Evolutionary conservation across 2,797 vertebrate species (phyloP), one percentile per base, ranked within the genome.

Genomic region (Florisuga fusca): DNA sequence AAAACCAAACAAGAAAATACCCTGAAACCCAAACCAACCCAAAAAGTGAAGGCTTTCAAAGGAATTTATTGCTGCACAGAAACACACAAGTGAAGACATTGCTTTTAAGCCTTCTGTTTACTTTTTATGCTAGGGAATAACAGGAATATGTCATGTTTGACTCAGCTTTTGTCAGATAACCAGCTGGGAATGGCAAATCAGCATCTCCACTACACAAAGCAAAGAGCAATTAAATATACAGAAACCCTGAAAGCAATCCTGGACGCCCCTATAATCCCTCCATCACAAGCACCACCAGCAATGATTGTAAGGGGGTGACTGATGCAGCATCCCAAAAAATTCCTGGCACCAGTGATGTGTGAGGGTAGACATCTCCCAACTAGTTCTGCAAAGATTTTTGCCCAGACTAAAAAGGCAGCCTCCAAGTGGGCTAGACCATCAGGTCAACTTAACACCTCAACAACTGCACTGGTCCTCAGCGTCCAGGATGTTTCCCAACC

Each of bases 401-500:
- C 11, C 36, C 55, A 51, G 43, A 8, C 43, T 29, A 5, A 31
- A 75, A 33, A 31, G 10, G 19, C 27, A 86, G 16, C 29, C 26
- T 36, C 15, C 31, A 46, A 23, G 10, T 2, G 2, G 3, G 41
- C 36, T 51, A 23, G 4, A 12, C 25, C 11, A 20, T 15, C 15
- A 20, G 12, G 33, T 5, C 4, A 1, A 46, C 25, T 23, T 16
- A 79, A 43, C 29, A 68, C 9, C 38, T 21, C 1, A 0, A 19
- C 12, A 48, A n/a, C 46, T 12, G 20, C 14, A 29, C n/a, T 0
- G 0, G 50, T 20, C 6, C 18, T 15, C 43, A 69, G 34, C 0
- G 1, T 5, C 15, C 34, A 36, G 1, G 7, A 2, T 7, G 12
- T 31, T 38, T 36, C n/a, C 69, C 50, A 71, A 4, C 21, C 4